These are phyloP conservation scores for Nemotelus nigrinus DNA, from an alignment of 2,888 invertebrate species.

Conservation along the genomic window DNA sequence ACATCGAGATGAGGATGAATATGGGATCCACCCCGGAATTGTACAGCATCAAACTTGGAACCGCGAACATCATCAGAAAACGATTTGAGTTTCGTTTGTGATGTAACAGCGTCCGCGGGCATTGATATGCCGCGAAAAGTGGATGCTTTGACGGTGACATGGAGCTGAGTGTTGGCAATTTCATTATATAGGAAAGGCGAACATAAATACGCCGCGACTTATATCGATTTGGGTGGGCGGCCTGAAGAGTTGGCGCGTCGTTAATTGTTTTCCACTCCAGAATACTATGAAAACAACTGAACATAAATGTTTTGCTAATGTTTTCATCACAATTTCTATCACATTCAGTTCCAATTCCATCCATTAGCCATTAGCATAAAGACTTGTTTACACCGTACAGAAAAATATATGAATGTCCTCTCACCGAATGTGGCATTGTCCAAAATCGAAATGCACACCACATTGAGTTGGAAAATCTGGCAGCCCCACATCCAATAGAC, in stretches of 20 bases:
- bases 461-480: background rate
- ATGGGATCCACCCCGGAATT: background rate
- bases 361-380: background rate
- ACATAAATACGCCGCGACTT: background rate
- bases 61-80: conserved; percentile 10
- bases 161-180: background rate
- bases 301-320: too few species aligned
- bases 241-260: background rate
- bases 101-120: background rate
- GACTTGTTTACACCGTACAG: background rate
- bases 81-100: background rate
- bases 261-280: background rate
- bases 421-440: background rate
- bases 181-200: background rate
- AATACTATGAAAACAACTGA: background rate
- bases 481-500: background rate
- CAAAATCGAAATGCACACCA: background rate
- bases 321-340: too few species aligned
- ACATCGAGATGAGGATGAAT: background rate
- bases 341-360: too few species aligned
- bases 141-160: background rate
- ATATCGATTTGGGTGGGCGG: background rate
- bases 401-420: background rate
- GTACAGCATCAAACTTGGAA: background rate
- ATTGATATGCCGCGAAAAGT: background rate